Evolutionary conservation across 2,888 invertebrate genomes (phyloP).

Genomic region (Notodromas monacha): DNA sequence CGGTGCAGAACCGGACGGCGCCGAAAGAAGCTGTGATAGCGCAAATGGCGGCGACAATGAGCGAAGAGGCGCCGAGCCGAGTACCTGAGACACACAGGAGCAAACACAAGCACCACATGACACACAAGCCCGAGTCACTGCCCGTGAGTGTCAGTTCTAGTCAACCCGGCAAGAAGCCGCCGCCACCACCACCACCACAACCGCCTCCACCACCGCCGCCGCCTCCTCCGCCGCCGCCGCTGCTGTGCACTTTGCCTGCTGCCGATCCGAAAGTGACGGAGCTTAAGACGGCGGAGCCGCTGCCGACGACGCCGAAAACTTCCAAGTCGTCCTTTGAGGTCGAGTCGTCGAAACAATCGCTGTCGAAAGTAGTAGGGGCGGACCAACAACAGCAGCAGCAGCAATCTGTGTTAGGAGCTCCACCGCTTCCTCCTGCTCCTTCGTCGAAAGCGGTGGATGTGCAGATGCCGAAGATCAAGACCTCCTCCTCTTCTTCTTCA

Average conservation of each 20-base stretch:
- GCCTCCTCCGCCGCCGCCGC: background rate
- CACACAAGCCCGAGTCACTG: background rate
- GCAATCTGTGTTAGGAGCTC: too few relatives aligned
- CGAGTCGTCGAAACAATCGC: too few relatives aligned
- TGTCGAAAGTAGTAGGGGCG: too few relatives aligned
- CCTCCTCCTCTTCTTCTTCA: too few relatives aligned
- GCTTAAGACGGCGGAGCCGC: background rate
- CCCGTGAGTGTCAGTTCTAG: background rate
- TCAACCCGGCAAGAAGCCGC: background rate
- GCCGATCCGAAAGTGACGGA: background rate
- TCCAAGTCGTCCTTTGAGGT: too few relatives aligned
- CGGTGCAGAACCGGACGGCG: too few relatives aligned
- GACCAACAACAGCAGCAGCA: too few relatives aligned
- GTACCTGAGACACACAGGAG: background rate
- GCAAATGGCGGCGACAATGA: slow-evolving; percentile 11
- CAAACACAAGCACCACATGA: background rate
- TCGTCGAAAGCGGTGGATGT: too few relatives aligned
- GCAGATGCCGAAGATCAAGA: too few relatives aligned
- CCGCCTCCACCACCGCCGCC: slow-evolving; percentile 1
- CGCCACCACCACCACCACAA: background rate
- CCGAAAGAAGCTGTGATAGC: slow-evolving; percentile 13
- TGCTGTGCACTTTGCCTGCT: background rate
- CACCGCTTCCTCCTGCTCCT: too few relatives aligned
- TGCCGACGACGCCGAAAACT: background rate
- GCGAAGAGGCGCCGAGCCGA: slow-evolving; percentile 9